Evolutionary conservation across 30 jellyfish, hydroid and myxozoan genomes (phyloP), one percentile per base, ranked within the genome.

Genomic region (Pelagia noctiluca): DNA sequence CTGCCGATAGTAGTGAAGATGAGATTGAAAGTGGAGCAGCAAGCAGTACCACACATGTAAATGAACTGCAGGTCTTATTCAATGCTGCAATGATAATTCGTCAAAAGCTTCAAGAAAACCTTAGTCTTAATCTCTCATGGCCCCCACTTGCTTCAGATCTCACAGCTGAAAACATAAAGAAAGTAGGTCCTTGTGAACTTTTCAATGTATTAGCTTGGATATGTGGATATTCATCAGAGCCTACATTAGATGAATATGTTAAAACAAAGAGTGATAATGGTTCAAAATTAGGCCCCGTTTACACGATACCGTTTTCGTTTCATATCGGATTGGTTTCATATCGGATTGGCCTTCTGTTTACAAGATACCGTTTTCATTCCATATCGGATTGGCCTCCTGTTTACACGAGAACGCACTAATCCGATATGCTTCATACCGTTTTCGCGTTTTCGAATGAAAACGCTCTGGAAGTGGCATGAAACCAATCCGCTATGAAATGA

Each of bases 221-320:
- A 19, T 25, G 38, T 57, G 88, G 88, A 3, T 60, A 61, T 26
- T 78, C 89, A n/a, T 89, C 62, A 23, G 87, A 78, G 24, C 89
- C 69, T 37, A 18, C 11, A 18, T 21, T 76, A 18, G 66, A 54
- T 36, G 38, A 48, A 10, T 60, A 60, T 60, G 72, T 60, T 10
- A 24, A 7, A 26, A 35, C 75, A 11, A n/a, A 32, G 48, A 48
- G 19, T n/a, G 31, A 30, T 18, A 22, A 53, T 22, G 49, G 37
- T 19, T 21, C 48, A 8, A 30, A 63, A 35, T 35, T 54, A n/a
- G n/a, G n/a, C n/a, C n/a, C n/a, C n/a, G n/a, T n/a, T n/a, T n/a
- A n/a, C n/a, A n/a, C n/a, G n/a, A n/a, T n/a, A n/a, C n/a, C n/a
- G n/a, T n/a, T n/a, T n/a, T n/a, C n/a, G n/a, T n/a, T n/a, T n/a